Percentiles rank a stretch among this genome's conserved stretches.
Conservation (phyloP, 2,797 vertebrate genomes). For the Lacerta viridis region DNA sequence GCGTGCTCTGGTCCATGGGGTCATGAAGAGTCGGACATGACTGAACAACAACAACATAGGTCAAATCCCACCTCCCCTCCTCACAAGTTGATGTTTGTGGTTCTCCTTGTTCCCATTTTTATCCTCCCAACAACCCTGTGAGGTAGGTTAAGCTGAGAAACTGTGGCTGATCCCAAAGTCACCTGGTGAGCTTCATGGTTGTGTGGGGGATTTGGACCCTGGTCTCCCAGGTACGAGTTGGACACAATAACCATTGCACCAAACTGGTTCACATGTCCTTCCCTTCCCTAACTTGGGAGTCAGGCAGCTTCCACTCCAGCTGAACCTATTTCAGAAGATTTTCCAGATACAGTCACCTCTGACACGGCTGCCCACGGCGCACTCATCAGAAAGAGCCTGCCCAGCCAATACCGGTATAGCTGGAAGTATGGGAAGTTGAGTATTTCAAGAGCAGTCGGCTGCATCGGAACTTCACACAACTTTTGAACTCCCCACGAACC, state of each 20-base stretch:
- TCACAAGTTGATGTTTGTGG: too few relatives aligned
- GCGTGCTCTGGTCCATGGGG: too few relatives aligned
- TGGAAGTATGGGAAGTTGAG: not conserved
- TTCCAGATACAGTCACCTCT: not conserved
- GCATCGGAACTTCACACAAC: constrained; percentile 35
- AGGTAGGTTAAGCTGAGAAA: too few relatives aligned
- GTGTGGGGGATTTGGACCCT: not conserved
- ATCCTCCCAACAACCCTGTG: too few relatives aligned
- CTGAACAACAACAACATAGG: too few relatives aligned
- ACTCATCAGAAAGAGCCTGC: not conserved
- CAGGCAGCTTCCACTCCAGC: not conserved
- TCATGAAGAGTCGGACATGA: too few relatives aligned
- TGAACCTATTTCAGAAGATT: not conserved
- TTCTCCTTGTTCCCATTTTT: too few relatives aligned
- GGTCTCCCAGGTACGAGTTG: not conserved
- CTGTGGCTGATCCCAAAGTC: not conserved
- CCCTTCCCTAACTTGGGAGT: not conserved
- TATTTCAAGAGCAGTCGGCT: not conserved
- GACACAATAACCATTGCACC: not conserved
- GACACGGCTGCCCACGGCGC: not conserved
- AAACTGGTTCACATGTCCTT: not conserved
- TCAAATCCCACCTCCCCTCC: too few relatives aligned
- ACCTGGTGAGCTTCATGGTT: not conserved
- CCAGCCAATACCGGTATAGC: not conserved
- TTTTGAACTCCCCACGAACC: constrained; percentile 25